phyloP scores from a whole-genome alignment of 2,113 vertebrate species.

The Microcebus jonahi region DNA sequence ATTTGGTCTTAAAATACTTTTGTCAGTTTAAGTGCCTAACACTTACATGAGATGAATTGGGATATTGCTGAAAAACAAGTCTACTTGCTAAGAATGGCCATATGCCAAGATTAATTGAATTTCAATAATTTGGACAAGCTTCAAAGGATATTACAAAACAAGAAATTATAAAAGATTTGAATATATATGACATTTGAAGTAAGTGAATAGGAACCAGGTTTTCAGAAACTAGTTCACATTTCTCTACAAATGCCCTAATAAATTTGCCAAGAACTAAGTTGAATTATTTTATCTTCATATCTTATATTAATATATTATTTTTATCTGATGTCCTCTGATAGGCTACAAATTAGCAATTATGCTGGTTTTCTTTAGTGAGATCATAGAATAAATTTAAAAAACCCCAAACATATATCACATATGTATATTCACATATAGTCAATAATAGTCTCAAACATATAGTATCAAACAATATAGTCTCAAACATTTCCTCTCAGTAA shows the following conservation, averaged over 20 bases:
- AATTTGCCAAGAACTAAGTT: not conserved
- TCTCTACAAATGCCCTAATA: not conserved
- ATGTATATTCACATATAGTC: not conserved
- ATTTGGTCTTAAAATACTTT: slow-evolving; percentile 66
- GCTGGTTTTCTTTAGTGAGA: not conserved
- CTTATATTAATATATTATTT: not conserved
- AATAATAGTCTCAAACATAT: not conserved
- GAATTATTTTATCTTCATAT: not conserved
- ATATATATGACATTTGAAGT: slow-evolving; percentile 56
- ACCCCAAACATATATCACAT: not conserved
- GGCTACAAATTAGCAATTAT: not conserved
- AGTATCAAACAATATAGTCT: not conserved
- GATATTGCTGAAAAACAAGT: slow-evolving; percentile 58
- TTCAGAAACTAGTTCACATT: not conserved
- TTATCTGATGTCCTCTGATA: not conserved
- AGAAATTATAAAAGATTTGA: slow-evolving; percentile 43
- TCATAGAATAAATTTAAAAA: not conserved
- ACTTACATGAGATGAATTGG: slow-evolving; percentile 46
- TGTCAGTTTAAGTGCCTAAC: slow-evolving; percentile 54
- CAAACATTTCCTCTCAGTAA: not conserved
- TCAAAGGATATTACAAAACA: slow-evolving; percentile 58
- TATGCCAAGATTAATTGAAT: slow-evolving; percentile 55
- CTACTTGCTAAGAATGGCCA: slow-evolving; percentile 16
- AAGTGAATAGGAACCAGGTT: not conserved
- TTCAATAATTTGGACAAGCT: slow-evolving; percentile 41